These are phyloP conservation scores for Zaprionus bogoriensis DNA, from an alignment of 2,888 invertebrate genomes.

Conservation along the genomic window DNA sequence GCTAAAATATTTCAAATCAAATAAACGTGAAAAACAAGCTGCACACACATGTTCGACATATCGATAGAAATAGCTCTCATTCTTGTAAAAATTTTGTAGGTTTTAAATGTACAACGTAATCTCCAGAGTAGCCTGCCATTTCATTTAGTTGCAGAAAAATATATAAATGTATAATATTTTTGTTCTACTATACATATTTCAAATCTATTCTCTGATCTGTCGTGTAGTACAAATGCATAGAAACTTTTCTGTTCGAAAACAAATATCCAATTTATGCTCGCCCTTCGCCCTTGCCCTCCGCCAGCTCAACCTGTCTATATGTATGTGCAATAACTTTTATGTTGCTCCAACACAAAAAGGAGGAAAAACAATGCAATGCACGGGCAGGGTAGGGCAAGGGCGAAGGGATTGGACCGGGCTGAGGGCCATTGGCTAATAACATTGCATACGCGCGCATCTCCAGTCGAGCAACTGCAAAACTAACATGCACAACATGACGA, in stretches of 20 bases:
- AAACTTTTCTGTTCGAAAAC: slow-evolving; percentile 2
- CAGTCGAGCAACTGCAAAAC: slow-evolving; percentile 72
- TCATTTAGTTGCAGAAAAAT: neutral
- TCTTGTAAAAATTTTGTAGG: neutral
- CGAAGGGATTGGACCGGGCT: neutral
- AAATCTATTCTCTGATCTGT: neutral
- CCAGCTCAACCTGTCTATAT: neutral
- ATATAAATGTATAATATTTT: neutral
- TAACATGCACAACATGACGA: slow-evolving; percentile 70
- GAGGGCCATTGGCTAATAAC: slow-evolving; percentile 54
- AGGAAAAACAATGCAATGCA: neutral
- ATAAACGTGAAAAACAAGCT: too few species aligned
- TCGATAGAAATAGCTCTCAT: too few species aligned
- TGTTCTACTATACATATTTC: neutral
- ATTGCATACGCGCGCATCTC: slow-evolving; percentile 58
- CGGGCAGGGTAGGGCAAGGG: neutral
- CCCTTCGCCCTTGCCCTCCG: neutral
- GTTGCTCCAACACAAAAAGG: neutral
- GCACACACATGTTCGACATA: too few species aligned
- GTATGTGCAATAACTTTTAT: neutral
- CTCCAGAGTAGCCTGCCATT: neutral
- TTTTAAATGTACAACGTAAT: neutral
- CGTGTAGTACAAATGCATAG: neutral
- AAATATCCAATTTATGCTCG: slow-evolving; percentile 9
- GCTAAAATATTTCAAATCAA: too few species aligned